Percentiles rank a stretch among this genome's conserved stretches.
These are phyloP conservation scores for Pipra filicauda DNA, from an alignment of 2,113 vertebrate genomes.

Conservation along the genomic window DNA sequence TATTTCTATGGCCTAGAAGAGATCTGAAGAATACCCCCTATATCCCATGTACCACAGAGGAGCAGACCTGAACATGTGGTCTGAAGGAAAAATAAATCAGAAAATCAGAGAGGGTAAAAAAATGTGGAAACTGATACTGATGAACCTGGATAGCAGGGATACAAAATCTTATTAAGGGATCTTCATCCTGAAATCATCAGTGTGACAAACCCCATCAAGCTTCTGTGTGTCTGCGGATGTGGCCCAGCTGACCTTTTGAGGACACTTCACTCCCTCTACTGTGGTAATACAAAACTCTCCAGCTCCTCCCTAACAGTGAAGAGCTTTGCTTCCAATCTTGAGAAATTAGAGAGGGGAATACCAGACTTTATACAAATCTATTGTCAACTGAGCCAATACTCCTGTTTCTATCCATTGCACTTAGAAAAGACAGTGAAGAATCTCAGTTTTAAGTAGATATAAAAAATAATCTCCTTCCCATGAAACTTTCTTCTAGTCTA, in stretches of 20 bases:
- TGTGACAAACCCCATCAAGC: background rate
- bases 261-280: background rate
- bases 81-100: background rate
- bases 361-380: background rate
- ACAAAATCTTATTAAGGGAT: background rate
- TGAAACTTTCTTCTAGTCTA: background rate
- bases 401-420: background rate
- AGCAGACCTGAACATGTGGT: background rate
- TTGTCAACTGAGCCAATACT: background rate
- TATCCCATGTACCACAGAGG: background rate
- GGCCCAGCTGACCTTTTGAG: background rate
- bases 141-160: background rate
- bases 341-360: background rate
- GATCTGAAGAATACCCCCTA: background rate
- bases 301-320: background rate
- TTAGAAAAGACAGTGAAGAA: background rate
- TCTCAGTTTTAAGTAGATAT: background rate
- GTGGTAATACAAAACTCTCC: background rate
- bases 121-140: rapidly evolving
- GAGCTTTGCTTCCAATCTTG: background rate
- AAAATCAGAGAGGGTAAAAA: background rate
- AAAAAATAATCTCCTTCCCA: background rate
- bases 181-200: background rate
- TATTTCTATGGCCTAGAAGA: background rate
- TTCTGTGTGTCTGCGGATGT: background rate